A percentile compares a stretch with the other conserved stretches of the same genome.
Evolutionary conservation across 2,797 vertebrate genomes (phyloP).

Genomic region (Phoebastria nigripes): DNA sequence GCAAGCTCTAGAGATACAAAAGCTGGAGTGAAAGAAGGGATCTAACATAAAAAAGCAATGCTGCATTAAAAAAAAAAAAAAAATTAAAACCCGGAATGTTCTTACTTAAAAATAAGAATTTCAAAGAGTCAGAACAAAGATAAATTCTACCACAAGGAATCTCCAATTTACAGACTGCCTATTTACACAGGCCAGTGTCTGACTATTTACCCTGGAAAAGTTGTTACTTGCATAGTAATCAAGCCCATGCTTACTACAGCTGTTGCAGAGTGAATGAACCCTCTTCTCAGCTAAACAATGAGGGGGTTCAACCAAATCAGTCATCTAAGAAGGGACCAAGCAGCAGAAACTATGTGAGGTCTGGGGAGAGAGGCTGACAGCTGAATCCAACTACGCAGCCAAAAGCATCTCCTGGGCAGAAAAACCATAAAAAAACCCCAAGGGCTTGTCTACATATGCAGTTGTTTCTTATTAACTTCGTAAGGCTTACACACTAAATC

Average conservation of each 20-base stretch:
- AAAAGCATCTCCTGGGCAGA: not conserved
- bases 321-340: not conserved
- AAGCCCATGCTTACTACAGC: conserved; percentile 33
- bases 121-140: not conserved
- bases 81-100: not conserved
- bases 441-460: not conserved
- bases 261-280: conserved; percentile 42
- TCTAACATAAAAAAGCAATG: not conserved
- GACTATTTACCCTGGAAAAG: conserved; percentile 37
- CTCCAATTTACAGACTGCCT: conserved; percentile 2
- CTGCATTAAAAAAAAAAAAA: not conserved
- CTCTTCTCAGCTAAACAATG: conserved; percentile 41
- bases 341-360: not conserved
- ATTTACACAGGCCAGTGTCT: not conserved
- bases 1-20: not conserved
- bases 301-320: not conserved
- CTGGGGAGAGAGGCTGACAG: not conserved
- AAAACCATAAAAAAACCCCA: not conserved
- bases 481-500: not conserved
- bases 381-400: not conserved
- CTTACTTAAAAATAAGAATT: not conserved
- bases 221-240: conserved; percentile 47
- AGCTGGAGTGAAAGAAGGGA: not conserved
- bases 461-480: not conserved
- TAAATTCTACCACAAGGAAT: not conserved